phyloP scores from a whole-genome alignment of 2,113 vertebrate genomes.

The Nothoprocta perdicaria region DNA sequence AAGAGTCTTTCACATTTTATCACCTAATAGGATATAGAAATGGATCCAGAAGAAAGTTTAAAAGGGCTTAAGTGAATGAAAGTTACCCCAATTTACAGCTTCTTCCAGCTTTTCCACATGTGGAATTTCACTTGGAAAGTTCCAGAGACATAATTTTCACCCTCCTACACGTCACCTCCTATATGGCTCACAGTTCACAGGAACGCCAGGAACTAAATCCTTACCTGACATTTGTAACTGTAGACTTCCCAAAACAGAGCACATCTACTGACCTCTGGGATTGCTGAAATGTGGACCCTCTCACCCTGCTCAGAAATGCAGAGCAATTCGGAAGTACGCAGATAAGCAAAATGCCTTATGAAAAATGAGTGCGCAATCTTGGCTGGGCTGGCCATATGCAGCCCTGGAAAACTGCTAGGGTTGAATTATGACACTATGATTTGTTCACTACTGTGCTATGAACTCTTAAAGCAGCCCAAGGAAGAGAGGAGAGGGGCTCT shows the following conservation, averaged over 20 bases:
- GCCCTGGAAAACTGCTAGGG: not conserved
- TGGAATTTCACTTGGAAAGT: constrained; percentile 63
- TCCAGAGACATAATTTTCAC: constrained; percentile 54
- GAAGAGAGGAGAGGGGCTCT: not conserved
- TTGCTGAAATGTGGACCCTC: not conserved
- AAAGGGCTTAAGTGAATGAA: not conserved
- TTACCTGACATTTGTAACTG: not conserved
- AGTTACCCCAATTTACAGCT: constrained; percentile 38
- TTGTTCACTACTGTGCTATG: constrained; percentile 1
- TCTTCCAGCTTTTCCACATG: constrained; percentile 16
- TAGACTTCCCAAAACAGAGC: not conserved
- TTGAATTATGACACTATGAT: not conserved
- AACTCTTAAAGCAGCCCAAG: not conserved
- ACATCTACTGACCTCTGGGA: not conserved
- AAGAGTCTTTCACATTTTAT: constrained; percentile 62
- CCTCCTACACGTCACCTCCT: not conserved
- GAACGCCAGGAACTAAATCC: not conserved
- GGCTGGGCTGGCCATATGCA: not conserved
- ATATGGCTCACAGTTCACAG: not conserved
- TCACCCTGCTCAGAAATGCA: not conserved
- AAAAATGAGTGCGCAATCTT: constrained; percentile 6
- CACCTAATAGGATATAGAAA: constrained; percentile 27
- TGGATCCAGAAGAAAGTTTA: constrained; percentile 4
- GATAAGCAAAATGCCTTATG: not conserved
- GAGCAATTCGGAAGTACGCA: not conserved